Evolutionary conservation across 2,797 vertebrate genomes (phyloP).

Genomic region (Spinus pinus): DNA sequence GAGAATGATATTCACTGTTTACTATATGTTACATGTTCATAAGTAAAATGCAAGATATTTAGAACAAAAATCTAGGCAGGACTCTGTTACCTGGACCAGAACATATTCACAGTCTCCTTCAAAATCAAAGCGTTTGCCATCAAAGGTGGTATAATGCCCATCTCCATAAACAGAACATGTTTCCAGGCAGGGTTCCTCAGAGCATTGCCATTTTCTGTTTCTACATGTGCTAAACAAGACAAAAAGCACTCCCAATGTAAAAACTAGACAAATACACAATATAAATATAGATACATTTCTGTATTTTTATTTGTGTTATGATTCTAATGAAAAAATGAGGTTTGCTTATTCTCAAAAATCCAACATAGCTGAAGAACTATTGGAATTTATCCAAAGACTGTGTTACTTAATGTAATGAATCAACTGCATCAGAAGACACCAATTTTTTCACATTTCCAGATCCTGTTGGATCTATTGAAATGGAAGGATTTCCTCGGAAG

Average conservation of each 20-base stretch:
- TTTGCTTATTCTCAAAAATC: background rate
- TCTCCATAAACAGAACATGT: slow-evolving; percentile 90
- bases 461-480: background rate
- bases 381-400: background rate
- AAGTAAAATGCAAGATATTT: background rate
- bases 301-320: background rate
- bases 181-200: slow-evolving; percentile 78
- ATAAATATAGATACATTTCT: background rate
- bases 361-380: background rate
- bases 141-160: slow-evolving; percentile 90
- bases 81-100: slow-evolving; percentile 82
- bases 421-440: background rate
- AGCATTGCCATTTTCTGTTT: slow-evolving; percentile 84
- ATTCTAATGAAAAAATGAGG: background rate
- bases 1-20: background rate
- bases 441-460: background rate
- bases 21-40: background rate
- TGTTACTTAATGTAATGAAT: background rate
- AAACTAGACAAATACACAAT: background rate
- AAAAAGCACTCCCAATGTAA: background rate
- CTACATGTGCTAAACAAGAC: slow-evolving; percentile 79
- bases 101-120: slow-evolving; percentile 91
- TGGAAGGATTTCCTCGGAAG: background rate
- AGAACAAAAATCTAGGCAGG: background rate
- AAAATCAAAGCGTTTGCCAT: slow-evolving; percentile 88